These are phyloP conservation scores for Falco peregrinus DNA, from an alignment of 2,797 vertebrate genomes.

Conservation along the genomic window DNA sequence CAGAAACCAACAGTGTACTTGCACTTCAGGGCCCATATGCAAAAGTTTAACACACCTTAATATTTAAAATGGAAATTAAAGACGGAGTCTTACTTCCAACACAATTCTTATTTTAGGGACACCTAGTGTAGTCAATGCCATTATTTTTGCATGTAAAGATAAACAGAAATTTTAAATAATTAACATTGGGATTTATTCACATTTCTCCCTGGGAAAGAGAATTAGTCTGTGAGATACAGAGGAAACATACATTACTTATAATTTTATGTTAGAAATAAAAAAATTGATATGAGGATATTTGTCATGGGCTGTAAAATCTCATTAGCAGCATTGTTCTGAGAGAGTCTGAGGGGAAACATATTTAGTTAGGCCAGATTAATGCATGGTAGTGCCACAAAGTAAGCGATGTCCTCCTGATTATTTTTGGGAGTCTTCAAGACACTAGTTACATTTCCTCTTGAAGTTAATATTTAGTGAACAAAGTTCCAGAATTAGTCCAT, in stretches of 20 bases:
- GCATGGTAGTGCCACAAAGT: not conserved
- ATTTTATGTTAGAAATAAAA: slow-evolving; percentile 48
- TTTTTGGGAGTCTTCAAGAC: not conserved
- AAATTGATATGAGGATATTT: slow-evolving; percentile 21
- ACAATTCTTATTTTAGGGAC: not conserved
- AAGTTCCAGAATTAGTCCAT: not conserved
- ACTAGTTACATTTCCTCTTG: not conserved
- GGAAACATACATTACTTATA: slow-evolving; percentile 50
- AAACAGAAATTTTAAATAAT: slow-evolving; percentile 22
- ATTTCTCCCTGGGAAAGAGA: slow-evolving; percentile 5
- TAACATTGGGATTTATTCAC: not conserved
- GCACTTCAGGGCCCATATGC: not conserved
- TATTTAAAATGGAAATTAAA: slow-evolving; percentile 19
- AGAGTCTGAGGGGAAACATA: not conserved
- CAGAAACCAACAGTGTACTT: not conserved
- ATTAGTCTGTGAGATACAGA: slow-evolving; percentile 45
- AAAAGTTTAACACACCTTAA: not conserved
- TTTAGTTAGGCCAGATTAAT: not conserved
- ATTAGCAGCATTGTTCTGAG: slow-evolving; percentile 39
- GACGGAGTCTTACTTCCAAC: not conserved
- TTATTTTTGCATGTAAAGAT: not conserved
- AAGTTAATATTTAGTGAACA: not conserved
- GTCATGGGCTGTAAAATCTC: slow-evolving; percentile 47
- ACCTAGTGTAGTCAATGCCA: not conserved
- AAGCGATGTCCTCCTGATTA: not conserved